Evolutionary conservation across 2,113 vertebrate genomes (phyloP).

Genomic region (Rallus limicola): DNA sequence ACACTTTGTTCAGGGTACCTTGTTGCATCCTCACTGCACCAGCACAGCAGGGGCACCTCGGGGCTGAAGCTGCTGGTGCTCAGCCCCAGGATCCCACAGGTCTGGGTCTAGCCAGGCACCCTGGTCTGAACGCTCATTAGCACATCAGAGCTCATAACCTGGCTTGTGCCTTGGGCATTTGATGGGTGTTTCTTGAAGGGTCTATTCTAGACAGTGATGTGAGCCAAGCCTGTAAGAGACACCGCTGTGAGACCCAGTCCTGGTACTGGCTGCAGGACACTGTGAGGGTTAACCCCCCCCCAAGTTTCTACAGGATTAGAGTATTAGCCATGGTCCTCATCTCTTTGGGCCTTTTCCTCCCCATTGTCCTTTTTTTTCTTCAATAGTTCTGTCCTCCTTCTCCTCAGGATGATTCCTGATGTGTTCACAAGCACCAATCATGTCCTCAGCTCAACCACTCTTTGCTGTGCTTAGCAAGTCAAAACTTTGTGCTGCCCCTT

Average conservation of each 20-base stretch:
- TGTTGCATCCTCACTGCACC: not conserved
- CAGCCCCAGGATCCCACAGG: not conserved
- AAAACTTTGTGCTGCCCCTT: not conserved
- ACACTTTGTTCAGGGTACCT: not conserved
- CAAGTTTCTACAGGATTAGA: not conserved
- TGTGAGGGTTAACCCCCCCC: not conserved
- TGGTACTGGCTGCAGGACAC: not conserved
- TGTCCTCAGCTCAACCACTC: not conserved
- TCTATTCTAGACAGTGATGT: not conserved
- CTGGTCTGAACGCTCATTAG: not conserved
- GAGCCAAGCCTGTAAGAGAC: not conserved
- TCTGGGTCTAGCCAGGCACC: not conserved
- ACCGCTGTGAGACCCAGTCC: not conserved
- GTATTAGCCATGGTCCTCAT: not conserved
- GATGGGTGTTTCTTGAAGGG: not conserved
- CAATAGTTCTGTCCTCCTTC: not conserved
- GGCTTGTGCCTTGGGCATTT: accelerated
- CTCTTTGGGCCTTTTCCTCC: not conserved
- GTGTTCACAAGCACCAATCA: not conserved
- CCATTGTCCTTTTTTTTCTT: not conserved
- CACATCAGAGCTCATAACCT: not conserved
- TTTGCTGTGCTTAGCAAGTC: not conserved
- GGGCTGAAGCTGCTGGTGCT: not conserved
- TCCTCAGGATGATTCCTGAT: not conserved
- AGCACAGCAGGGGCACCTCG: accelerated